Base-by-base conservation (phyloP, 1,140 invertebrate genomes). In the Drosophila funebris region DNA sequence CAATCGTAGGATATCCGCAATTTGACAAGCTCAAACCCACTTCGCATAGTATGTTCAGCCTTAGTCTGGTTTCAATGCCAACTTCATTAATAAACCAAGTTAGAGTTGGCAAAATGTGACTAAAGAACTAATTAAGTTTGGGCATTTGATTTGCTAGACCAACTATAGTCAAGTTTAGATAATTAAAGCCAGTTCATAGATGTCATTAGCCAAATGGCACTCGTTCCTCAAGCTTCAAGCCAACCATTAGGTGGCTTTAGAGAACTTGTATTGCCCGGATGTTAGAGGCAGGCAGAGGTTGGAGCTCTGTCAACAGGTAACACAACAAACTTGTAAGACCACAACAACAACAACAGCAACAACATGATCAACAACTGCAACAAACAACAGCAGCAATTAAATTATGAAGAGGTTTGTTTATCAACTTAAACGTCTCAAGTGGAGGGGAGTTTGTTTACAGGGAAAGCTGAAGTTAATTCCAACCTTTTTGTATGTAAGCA, bases 291-390 rank as follows among this genome's bases (percentile, higher is more conserved):
- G 52, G 61, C 73, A 44, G 46, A 37, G 69, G 63, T 57, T 76
- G 61, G 70, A n/a, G 43, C 5, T 14, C 6, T 85, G 77, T 81
- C 81, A 83, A 79, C 79, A 83, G 79, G 79, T 83, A 83, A 64
- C 48, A 83, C 79, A 85, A 85, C 82, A 85, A 81, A 78, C 73
- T 81, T 81, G 77, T 60, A 64, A 50, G 69, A 70, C 62, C 60
- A 73, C 31, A 61, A 50, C 36, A 69, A 29, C 57, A 64, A 31
- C 66, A 50, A 41, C 41, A 76, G 9, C 11, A 44, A 41, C 48
- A 63, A 27, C n/a, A n/a, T n/a, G n/a, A n/a, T n/a, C 39, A 63
- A 24, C 13, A 39, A 20, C 70, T 68, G 37, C 39, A 39, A 37
- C n/a, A n/a, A n/a, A n/a, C 33, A 33, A 53, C 37, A 64, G 18